Base-by-base conservation (phyloP, 2,113 vertebrate genomes). In the Alaudala cheleensis region DNA sequence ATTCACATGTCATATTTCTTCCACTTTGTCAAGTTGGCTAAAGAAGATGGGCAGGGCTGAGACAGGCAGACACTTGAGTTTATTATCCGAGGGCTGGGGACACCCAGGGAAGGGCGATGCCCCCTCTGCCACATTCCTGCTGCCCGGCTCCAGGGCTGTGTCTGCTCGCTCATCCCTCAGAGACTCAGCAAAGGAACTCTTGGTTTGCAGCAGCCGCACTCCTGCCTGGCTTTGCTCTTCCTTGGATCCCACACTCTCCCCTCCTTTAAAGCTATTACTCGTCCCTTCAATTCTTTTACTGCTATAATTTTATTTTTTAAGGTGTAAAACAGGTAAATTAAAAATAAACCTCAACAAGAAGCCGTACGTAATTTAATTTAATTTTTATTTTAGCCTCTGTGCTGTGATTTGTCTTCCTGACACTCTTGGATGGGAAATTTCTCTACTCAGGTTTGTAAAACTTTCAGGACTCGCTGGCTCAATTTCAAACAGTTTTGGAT, bases 1-100 rank as follows among this genome's bases (percentile, higher is more conserved):
- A 98, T 98, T 97, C 98, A 97, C 96, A 47, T 97, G 97, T 97
- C 97, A 96, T 98, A 96, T 98, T 97, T 97, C 96, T 98, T 96
- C 96, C 95, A 96, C 91, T 95, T 91, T 97, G 97, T 98, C 97
- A 97, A 96, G 96, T 95, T 97, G 95, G 94, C 96, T 97, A 96
- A 98, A 96, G 97, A 97, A 97, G 97, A 97, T 91, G 91, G 97
- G 95, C 92, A 96, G 93, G 88, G 82, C 83, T 96, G 94, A 95
- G 94, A 92, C 56, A 40, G 88, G 72, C 40, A 65, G 93, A 89
- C 86, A 92, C 94, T 96, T 34, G 94, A 97, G 95, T 96, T 96
- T 92, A 96, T 97, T 96, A 97, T 95, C 86, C 81, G 3, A 33
- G 84, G 86, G 67, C 81, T 93, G 90, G 39, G 50, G 49, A 26